Conservation (phyloP, 2,888 invertebrate species). For the Pterobdella sp. region DNA sequence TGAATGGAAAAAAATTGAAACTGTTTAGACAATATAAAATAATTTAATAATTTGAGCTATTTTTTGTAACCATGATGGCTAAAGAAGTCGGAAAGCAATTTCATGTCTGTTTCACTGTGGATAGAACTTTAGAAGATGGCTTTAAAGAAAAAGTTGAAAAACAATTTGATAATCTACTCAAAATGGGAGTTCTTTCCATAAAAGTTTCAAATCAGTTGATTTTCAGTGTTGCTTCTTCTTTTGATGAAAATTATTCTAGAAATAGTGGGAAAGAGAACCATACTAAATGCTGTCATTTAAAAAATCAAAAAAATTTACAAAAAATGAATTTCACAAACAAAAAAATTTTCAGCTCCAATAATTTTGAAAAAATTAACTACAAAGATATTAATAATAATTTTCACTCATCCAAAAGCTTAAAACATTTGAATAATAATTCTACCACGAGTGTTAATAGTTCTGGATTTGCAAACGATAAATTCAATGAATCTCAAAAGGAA, state of each 20-base stretch:
- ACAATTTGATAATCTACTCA: neutral
- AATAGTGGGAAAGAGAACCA: too few relatives aligned
- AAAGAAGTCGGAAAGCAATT: conserved; percentile 15
- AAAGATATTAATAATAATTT: too few relatives aligned
- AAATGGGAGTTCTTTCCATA: conserved; percentile 16
- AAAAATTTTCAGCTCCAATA: too few relatives aligned
- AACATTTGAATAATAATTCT: too few relatives aligned
- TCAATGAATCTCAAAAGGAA: neutral
- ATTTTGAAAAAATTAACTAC: too few relatives aligned
- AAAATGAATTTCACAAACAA: too few relatives aligned
- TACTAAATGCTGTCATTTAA: too few relatives aligned
- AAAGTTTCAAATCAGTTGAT: neutral
- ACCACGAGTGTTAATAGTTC: too few relatives aligned
- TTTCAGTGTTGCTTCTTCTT: conserved; percentile 12
- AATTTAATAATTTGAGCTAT: neutral
- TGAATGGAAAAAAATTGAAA: neutral
- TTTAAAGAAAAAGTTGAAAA: conserved; percentile 9
- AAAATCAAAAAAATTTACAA: too few relatives aligned
- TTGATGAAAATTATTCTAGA: too few relatives aligned
- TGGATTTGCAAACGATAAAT: neutral
- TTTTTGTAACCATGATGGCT: conserved; percentile 6
- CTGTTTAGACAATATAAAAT: neutral
- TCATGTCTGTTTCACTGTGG: conserved; percentile 16
- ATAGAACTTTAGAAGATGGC: conserved; percentile 2
- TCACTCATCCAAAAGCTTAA: too few relatives aligned